Percentiles rank a stretch among this genome's conserved stretches.
phyloP scores from a whole-genome alignment of 2,113 vertebrate genomes.

The Notiomystis cincta region DNA sequence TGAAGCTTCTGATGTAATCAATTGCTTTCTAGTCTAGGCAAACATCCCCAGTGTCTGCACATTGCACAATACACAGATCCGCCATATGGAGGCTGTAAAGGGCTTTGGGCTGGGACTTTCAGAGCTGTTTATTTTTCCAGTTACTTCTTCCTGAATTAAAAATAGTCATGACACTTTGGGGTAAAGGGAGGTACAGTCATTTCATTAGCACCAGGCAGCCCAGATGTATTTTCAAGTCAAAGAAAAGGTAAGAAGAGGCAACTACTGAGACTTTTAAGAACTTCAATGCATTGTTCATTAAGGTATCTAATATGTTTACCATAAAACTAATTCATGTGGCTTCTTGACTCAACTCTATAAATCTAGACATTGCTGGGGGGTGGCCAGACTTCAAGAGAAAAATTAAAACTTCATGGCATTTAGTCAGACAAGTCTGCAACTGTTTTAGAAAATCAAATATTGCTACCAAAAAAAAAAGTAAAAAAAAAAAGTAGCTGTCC shows the following conservation, averaged over 20 bases:
- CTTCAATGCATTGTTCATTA: neutral
- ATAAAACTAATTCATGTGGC: neutral
- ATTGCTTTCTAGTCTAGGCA: neutral
- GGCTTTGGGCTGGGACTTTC: neutral
- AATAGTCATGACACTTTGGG: neutral
- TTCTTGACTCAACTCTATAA: neutral
- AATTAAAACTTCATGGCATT: constrained; percentile 30
- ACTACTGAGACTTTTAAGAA: neutral
- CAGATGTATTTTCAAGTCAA: neutral
- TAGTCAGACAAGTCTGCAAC: constrained; percentile 11
- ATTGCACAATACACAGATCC: neutral
- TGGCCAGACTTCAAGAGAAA: neutral
- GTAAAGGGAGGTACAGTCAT: neutral
- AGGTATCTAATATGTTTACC: neutral
- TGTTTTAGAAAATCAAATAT: constrained; percentile 21
- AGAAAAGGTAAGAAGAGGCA: neutral
- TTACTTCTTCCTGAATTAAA: neutral
- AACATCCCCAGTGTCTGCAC: neutral
- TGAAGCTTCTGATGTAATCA: neutral
- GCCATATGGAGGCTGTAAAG: constrained; percentile 20
- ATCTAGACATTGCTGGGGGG: neutral
- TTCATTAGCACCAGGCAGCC: neutral
- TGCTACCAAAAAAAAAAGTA: neutral
- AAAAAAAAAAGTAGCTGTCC: neutral
- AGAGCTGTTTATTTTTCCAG: neutral